These are phyloP conservation scores for Platorchestia sp. DNA, from an alignment of 1,140 invertebrate species.

Conservation along the genomic window DNA sequence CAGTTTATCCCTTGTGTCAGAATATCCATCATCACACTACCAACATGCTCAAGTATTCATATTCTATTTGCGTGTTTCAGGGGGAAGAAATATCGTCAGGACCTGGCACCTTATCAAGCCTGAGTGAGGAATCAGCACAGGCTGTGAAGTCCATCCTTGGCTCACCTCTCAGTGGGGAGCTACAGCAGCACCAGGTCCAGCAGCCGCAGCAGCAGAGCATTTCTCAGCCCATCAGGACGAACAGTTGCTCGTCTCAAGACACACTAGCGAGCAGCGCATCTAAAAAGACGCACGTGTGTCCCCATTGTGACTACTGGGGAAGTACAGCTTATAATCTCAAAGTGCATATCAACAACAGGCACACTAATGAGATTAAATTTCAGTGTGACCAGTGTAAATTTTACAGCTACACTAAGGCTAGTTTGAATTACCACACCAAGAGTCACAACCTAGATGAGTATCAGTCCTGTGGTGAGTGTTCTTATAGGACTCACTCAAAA, in stretches of 20 bases:
- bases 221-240: not conserved
- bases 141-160: slow-evolving; percentile 37
- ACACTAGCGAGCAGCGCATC: not conserved
- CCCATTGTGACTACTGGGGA: slow-evolving; percentile 31
- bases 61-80: not conserved
- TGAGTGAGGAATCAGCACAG: slow-evolving; percentile 28
- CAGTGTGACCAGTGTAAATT: slow-evolving; percentile 44
- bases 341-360: slow-evolving; percentile 27
- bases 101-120: not conserved
- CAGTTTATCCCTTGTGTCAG: too few relatives aligned
- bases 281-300: not conserved
- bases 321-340: slow-evolving; percentile 41
- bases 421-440: slow-evolving; percentile 30
- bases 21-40: too few relatives aligned
- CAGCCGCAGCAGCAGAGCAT: not conserved
- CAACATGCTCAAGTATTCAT: too few relatives aligned
- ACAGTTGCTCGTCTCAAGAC: not conserved
- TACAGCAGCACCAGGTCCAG: not conserved
- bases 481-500: slow-evolving; percentile 30
- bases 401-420: slow-evolving; percentile 28
- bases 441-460: slow-evolving; percentile 27
- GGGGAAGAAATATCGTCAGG: not conserved
- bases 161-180: not conserved
- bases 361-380: slow-evolving; percentile 39
- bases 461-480: slow-evolving; percentile 25